Conservation (phyloP, 2,888 invertebrate species). For the Beris morrisii region DNA sequence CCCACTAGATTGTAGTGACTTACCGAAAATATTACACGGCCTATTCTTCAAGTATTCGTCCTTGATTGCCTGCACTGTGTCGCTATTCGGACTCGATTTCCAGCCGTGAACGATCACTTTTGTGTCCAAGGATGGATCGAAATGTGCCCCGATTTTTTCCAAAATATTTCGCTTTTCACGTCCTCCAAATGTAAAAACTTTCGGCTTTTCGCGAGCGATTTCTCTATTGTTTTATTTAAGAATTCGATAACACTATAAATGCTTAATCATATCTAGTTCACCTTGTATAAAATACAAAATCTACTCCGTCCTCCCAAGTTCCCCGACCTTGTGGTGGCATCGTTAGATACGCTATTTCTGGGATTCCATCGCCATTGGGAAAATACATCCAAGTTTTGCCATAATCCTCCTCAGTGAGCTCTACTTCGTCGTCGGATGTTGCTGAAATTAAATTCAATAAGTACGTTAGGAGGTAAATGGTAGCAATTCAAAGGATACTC, state of each 20-base stretch:
- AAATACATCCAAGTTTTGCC: slow-evolving; percentile 56
- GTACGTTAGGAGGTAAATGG: too few species aligned
- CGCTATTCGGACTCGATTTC: slow-evolving; percentile 54
- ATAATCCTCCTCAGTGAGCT: slow-evolving; percentile 46
- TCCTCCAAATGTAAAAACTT: slow-evolving; percentile 9
- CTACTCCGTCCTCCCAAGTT: slow-evolving; percentile 44
- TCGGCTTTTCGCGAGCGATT: slow-evolving; percentile 4
- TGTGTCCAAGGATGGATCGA: slow-evolving; percentile 51
- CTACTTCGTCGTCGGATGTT: too few species aligned
- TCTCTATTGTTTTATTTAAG: slow-evolving; percentile 1
- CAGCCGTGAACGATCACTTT: slow-evolving; percentile 55
- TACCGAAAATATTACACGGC: slow-evolving; percentile 51
- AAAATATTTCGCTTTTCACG: slow-evolving; percentile 51
- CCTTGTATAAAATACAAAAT: slow-evolving; percentile 52
- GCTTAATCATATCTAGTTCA: slow-evolving; percentile 34
- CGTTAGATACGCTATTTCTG: slow-evolving; percentile 52
- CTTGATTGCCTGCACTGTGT: slow-evolving; percentile 53
- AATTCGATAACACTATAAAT: slow-evolving; percentile 2
- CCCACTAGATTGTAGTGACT: not conserved
- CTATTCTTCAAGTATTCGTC: slow-evolving; percentile 50
- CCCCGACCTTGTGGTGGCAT: slow-evolving; percentile 46
- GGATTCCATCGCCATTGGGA: slow-evolving; percentile 54
- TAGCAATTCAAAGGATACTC: too few species aligned
- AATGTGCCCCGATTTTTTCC: slow-evolving; percentile 51
- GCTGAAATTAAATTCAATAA: too few species aligned